Conservation (phyloP, 2,797 vertebrate genomes). For the Lagothrix lagotricha region DNA sequence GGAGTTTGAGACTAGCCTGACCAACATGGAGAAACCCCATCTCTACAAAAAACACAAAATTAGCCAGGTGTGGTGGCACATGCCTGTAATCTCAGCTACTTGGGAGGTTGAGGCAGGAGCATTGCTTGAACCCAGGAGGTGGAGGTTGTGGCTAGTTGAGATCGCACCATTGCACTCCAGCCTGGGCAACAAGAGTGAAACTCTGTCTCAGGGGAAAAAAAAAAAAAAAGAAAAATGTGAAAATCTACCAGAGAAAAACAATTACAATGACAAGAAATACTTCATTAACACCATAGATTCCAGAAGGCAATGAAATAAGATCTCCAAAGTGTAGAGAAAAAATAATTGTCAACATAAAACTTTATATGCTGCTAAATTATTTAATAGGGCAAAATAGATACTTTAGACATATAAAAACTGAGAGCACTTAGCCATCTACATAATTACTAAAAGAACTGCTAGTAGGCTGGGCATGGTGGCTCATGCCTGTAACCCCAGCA, state of each 20-base stretch:
- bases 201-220: too few relatives aligned
- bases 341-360: not conserved
- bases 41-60: not conserved
- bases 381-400: not conserved
- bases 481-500: too few relatives aligned
- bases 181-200: not conserved
- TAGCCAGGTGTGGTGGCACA: not conserved
- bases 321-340: not conserved
- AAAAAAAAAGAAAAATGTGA: not conserved
- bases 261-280: not conserved
- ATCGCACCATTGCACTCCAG: not conserved
- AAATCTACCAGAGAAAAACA: not conserved
- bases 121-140: not conserved
- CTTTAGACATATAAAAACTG: not conserved
- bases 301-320: not conserved
- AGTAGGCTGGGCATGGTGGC: too few relatives aligned
- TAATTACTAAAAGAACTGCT: not conserved
- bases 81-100: not conserved
- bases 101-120: not conserved
- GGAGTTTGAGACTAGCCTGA: not conserved
- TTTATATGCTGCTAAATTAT: not conserved
- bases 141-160: not conserved
- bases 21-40: not conserved
- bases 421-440: not conserved
- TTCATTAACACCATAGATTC: not conserved